Conservation (phyloP, 1,140 invertebrate genomes). For the Heliconius nattereri region DNA sequence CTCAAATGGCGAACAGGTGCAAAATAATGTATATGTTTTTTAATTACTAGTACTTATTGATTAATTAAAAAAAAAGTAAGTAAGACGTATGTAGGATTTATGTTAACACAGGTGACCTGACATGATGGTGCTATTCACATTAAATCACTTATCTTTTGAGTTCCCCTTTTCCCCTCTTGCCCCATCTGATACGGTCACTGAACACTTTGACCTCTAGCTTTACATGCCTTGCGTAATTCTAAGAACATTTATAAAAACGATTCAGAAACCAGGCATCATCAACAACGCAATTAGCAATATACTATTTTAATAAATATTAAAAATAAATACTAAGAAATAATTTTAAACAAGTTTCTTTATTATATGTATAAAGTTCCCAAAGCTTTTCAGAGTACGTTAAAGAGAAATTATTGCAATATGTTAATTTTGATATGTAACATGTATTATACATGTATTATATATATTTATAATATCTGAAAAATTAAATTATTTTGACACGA, state of each 20-base stretch:
- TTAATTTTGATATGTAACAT: no score
- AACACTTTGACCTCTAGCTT: not conserved
- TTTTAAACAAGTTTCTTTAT: not conserved
- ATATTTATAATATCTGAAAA: no score
- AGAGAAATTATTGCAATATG: no score
- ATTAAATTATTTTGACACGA: no score
- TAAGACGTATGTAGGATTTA: no score
- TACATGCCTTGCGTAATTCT: not conserved
- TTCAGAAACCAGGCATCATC: not conserved
- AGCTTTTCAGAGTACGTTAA: no score
- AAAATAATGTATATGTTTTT: no score
- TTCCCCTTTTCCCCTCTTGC: not conserved
- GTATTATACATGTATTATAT: no score
- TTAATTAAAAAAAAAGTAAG: no score
- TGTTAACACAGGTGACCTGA: not conserved
- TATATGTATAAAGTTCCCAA: no score
- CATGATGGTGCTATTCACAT: not conserved
- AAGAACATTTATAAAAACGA: constrained; percentile 2
- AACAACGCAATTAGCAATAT: not conserved
- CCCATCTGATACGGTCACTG: constrained; percentile 1
- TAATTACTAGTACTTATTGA: no score
- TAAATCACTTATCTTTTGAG: not conserved
- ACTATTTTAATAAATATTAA: not conserved
- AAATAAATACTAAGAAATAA: not conserved
- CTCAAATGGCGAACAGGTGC: no score